Evolutionary conservation across 2,113 vertebrate genomes (phyloP), one percentile per base, ranked within the genome.

Genomic region (Asarcornis scutulata): DNA sequence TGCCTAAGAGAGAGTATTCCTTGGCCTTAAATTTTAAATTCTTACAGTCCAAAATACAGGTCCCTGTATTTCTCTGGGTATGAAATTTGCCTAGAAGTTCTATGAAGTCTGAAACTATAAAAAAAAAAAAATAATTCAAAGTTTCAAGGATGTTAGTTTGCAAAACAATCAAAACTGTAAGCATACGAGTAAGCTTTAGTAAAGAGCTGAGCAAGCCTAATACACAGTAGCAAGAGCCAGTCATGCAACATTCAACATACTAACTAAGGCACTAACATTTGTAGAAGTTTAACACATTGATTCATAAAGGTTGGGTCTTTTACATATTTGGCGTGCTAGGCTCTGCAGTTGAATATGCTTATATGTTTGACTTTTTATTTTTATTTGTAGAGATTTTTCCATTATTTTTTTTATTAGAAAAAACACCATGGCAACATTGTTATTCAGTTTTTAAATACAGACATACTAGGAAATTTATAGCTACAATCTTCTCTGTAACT

Each of bases 361-460:
- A 29, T 38, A 3, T 78, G 10, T 58, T 92, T 87, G 55, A 64
- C 81, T 14, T 56, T 56, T 86, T 5, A 22, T 4, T 73, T 78
- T 69, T 38, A 15, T 78, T 56, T 73, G 2, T 50, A 88, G 69
- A 53, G 29, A 16, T 67, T 72, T 72, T 91, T 78, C 29, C 6
- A 26, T 94, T 74, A 38, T 40, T 13, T 3, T 1, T 91, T 62
- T 84, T 76, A 81, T 88, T 86, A 72, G 44, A 20, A 60, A 69
- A 88, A 75, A 3, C 0, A 62, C 50, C 26, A 36, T 29, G 58
- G 25, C 55, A 79, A 58, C 58, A 29, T 38, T 84, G 15, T 93
- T 96, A 48, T 91, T 84, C 38, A 76, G 42, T 69, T 83, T 94
- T 89, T 89, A 78, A 93, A 81, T 75, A 74, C 74, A 93, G 60